A percentile compares a stretch with the other conserved stretches of the same genome.
Conservation (phyloP, 2,113 vertebrate species). For the Pseudorasbora parva region DNA sequence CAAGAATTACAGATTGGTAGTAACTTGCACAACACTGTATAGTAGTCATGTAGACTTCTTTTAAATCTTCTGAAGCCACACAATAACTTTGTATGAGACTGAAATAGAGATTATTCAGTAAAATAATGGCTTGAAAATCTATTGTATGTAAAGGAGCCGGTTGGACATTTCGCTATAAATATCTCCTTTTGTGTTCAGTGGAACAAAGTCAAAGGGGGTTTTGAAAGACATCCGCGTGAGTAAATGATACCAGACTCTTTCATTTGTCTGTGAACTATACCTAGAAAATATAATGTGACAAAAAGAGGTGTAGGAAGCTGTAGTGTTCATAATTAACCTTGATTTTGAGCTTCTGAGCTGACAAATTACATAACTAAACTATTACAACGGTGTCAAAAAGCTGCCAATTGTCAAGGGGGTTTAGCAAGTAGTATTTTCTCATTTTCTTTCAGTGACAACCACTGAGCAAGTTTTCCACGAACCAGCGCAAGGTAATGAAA, state of each 20-base stretch:
- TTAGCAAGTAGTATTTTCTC: not conserved
- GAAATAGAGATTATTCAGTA: not conserved
- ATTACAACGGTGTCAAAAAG: not conserved
- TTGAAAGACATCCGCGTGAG: not conserved
- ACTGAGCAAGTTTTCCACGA: not conserved
- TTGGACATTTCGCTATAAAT: not conserved
- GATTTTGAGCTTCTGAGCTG: not conserved
- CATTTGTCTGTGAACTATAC: not conserved
- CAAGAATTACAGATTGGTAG: too few species aligned
- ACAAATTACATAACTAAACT: slow-evolving; percentile 9
- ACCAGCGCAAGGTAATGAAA: slow-evolving; percentile 9
- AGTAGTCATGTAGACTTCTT: not conserved
- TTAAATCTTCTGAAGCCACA: not conserved
- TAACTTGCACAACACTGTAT: too few species aligned
- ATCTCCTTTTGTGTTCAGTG: not conserved
- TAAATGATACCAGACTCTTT: not conserved
- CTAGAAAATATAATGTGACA: not conserved
- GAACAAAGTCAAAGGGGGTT: not conserved
- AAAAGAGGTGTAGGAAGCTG: not conserved
- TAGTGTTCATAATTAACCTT: slow-evolving; percentile 23
- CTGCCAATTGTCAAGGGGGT: not conserved
- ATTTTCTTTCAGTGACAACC: not conserved
- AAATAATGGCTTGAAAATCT: not conserved
- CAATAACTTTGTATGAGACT: not conserved
- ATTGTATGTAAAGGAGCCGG: not conserved